Evolutionary conservation across 2,888 invertebrate genomes (phyloP), one percentile per base, ranked within the genome.

Genomic region (Tetranychus piercei): DNA sequence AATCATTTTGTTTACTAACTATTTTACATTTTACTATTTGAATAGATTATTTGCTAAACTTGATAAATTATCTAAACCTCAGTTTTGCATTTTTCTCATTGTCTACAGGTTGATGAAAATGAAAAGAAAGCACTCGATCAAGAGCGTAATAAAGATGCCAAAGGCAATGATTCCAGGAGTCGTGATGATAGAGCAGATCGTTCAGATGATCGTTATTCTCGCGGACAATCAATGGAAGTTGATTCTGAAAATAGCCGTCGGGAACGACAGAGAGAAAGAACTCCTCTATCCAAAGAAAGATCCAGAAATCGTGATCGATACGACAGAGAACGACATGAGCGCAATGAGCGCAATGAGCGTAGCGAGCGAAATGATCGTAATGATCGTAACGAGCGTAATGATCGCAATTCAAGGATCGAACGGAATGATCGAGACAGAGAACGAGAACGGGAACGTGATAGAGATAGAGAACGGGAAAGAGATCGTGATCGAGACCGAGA

Each of bases 401-500:
- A 73, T 55, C 55, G 72, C 23, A 45, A 9, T 8, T 20, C 20
- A 8, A 67, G 67, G 43, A 74, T 64, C 7, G 72, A 77, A 15
- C 73, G 73, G 44, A 74, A 67, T 65, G 72, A 77, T n/a, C 74
- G 73, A 69, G 77, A 76, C 43, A 74, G 77, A 34, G 73, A 78
- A 18, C 72, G 77, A 43, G 74, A 79, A 67, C 74, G 78, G 20
- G 77, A 78, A 66, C 74, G 77, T 15, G 77, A 77, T 65, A 70
- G 77, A 23, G 74, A 76, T 11, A 66, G 77, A 18, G 73, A 76
- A 6, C 71, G 73, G 15, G 67, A 73, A 34, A 66, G 76, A 18
- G 34, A 82, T 74, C 44, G 44, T 83, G 85, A 11, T 90, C 90
- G 81, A 84, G 89, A 77, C 84, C 44, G 76, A 8, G 64, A 73